Percentiles rank a stretch among this genome's conserved stretches.
phyloP scores from a whole-genome alignment of 2,888 invertebrate species.

The Phania funesta region DNA sequence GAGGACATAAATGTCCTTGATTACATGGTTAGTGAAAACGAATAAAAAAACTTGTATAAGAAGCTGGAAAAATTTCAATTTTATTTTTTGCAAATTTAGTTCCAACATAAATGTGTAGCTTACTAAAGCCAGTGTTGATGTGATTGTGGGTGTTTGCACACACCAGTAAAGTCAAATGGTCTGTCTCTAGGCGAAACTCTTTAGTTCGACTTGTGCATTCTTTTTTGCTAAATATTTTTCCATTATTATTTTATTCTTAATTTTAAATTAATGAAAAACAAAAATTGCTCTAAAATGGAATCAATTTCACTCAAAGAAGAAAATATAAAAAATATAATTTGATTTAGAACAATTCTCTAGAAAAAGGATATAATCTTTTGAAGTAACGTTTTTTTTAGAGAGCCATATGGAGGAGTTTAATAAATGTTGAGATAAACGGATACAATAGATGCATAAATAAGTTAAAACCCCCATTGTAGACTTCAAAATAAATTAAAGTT shows the following conservation, averaged over 20 bases:
- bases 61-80: not conserved
- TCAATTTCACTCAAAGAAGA: slow-evolving; percentile 29
- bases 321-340: slow-evolving; percentile 1
- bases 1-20: slow-evolving; percentile 59
- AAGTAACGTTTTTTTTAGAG: not conserved
- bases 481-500: too few relatives aligned
- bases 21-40: slow-evolving; percentile 51
- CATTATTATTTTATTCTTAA: slow-evolving; percentile 7
- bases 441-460: too few relatives aligned
- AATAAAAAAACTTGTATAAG: slow-evolving; percentile 11
- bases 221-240: slow-evolving; percentile 2
- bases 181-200: slow-evolving; percentile 39
- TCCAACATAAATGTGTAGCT: not conserved
- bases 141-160: not conserved
- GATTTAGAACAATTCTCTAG: not conserved
- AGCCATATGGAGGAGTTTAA: not conserved
- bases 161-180: slow-evolving; percentile 25
- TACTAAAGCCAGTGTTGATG: not conserved
- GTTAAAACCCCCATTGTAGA: too few relatives aligned
- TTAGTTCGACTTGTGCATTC: slow-evolving; percentile 27
- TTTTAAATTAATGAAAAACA: not conserved
- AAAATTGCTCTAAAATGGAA: slow-evolving; percentile 4
- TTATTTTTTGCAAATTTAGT: not conserved
- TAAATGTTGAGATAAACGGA: too few relatives aligned
- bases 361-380: not conserved